Evolutionary conservation across 2,888 invertebrate genomes (phyloP).

Genomic region (Bellardia pandia): DNA sequence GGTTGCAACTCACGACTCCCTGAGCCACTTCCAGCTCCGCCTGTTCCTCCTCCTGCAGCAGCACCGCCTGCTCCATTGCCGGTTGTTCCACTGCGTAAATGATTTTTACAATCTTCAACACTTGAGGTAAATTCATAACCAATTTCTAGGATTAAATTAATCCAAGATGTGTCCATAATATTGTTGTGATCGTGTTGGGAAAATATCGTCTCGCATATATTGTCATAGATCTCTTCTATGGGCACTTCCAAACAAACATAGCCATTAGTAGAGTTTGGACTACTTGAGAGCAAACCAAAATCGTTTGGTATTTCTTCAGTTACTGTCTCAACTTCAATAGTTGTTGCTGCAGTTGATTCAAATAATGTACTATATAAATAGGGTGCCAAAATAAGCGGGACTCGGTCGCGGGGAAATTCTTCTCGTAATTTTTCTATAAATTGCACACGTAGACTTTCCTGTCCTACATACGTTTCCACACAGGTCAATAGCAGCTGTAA

Average conservation of each 20-base stretch:
- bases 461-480: slow-evolving; percentile 84
- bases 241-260: slow-evolving; percentile 78
- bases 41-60: slow-evolving; percentile 2
- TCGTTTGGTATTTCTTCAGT: neutral
- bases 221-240: slow-evolving; percentile 83
- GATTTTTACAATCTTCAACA: slow-evolving; percentile 94
- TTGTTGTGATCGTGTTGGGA: slow-evolving; percentile 80
- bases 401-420: slow-evolving; percentile 94
- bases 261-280: slow-evolving; percentile 74
- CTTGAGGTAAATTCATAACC: slow-evolving; percentile 94
- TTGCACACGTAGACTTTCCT: slow-evolving; percentile 80
- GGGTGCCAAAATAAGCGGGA: slow-evolving; percentile 95
- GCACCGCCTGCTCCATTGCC: slow-evolving; percentile 86
- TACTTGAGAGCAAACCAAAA: neutral
- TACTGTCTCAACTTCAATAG: neutral
- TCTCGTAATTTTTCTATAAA: slow-evolving; percentile 92
- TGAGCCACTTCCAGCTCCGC: neutral
- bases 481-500: slow-evolving; percentile 90
- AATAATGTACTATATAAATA: slow-evolving; percentile 87
- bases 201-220: slow-evolving; percentile 82
- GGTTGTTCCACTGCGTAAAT: slow-evolving; percentile 90
- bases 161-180: slow-evolving; percentile 91
- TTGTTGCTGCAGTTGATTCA: slow-evolving; percentile 49
- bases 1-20: slow-evolving; percentile 92
- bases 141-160: slow-evolving; percentile 95